These are phyloP conservation scores for Myrmecobius fasciatus DNA, from an alignment of 2,113 vertebrate species.

Conservation along the genomic window DNA sequence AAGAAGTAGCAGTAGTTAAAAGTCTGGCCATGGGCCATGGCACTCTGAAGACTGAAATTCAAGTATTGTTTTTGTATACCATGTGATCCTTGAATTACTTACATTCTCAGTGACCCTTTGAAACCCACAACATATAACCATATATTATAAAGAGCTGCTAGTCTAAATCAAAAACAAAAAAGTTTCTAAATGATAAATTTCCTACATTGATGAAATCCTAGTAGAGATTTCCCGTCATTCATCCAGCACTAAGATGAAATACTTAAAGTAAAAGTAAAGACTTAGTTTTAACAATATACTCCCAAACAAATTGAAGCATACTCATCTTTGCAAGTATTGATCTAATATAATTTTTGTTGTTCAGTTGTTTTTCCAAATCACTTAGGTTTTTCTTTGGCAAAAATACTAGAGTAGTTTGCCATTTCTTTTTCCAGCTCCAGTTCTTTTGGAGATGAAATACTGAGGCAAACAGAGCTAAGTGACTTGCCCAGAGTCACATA, in stretches of 20 bases:
- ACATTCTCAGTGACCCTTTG: background rate
- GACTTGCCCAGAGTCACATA: too few species aligned
- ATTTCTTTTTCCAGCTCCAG: too few species aligned
- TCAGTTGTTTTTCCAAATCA: too few species aligned
- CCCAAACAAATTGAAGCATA: too few species aligned
- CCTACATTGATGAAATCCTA: background rate
- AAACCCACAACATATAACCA: background rate
- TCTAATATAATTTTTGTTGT: too few species aligned
- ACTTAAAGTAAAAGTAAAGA: too few species aligned
- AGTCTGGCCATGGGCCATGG: background rate
- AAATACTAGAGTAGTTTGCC: too few species aligned
- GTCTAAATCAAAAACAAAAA: background rate
- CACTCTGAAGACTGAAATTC: background rate
- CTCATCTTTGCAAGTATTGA: too few species aligned
- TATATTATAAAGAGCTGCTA: background rate
- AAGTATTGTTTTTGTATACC: background rate
- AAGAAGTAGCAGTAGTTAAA: background rate
- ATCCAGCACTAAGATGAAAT: background rate
- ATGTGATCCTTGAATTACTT: background rate
- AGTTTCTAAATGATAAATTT: background rate
- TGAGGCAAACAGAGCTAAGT: too few species aligned
- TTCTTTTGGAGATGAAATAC: too few species aligned
- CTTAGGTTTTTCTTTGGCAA: too few species aligned
- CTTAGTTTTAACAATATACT: too few species aligned
- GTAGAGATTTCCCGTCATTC: background rate